These are phyloP conservation scores for Notodonta ziczac DNA, from an alignment of 2,888 invertebrate genomes.

Conservation along the genomic window DNA sequence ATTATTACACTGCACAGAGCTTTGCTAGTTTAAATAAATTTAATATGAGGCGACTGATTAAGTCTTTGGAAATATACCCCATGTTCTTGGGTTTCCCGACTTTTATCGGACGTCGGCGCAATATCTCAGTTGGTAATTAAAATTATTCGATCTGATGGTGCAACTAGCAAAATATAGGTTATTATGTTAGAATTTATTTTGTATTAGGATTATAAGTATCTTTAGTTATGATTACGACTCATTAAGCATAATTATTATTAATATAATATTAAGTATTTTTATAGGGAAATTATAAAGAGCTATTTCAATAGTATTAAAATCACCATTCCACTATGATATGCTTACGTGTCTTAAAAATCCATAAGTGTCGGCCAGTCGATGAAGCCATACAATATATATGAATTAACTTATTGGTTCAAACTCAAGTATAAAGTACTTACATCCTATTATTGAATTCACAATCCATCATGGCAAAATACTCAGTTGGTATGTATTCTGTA, in stretches of 20 bases:
- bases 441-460: neutral
- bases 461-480: slow-evolving; percentile 20
- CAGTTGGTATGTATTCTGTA: slow-evolving; percentile 9
- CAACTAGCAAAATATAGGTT: slow-evolving; percentile 42
- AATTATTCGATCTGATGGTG: slow-evolving; percentile 27
- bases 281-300: slow-evolving; percentile 14
- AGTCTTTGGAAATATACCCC: too few relatives aligned
- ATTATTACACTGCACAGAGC: too few relatives aligned
- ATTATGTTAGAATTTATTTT: slow-evolving; percentile 23
- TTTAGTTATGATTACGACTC: slow-evolving; percentile 39
- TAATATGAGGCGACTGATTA: too few relatives aligned
- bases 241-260: slow-evolving; percentile 25
- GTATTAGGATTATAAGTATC: slow-evolving; percentile 23
- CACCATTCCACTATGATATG: slow-evolving; percentile 36
- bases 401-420: neutral
- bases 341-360: slow-evolving; percentile 14
- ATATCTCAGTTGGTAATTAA: too few relatives aligned
- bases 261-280: slow-evolving; percentile 26
- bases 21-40: too few relatives aligned
- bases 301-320: slow-evolving; percentile 22
- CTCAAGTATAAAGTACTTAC: neutral
- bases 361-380: slow-evolving; percentile 5
- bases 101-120: too few relatives aligned
- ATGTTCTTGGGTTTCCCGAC: too few relatives aligned
- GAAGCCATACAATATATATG: neutral